Evolutionary conservation across 2,113 vertebrate genomes (phyloP).

Genomic region (Uria lomvia): DNA sequence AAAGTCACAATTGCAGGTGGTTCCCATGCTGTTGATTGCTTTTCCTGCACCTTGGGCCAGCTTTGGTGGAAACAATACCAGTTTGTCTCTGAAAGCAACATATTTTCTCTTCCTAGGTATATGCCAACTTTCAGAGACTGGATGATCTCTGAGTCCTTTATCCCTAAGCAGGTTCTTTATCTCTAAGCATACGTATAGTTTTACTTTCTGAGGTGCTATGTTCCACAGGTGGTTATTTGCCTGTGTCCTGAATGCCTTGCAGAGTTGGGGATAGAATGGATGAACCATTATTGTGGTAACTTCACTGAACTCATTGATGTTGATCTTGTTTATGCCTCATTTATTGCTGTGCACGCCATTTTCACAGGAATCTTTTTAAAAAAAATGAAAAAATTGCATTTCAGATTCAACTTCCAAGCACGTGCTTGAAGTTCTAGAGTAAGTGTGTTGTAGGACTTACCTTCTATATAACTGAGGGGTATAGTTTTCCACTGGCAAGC

Average conservation of each 20-base stretch:
- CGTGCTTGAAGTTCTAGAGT: not conserved
- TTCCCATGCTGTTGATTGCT: not conserved
- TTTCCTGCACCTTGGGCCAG: not conserved
- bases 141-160: not conserved
- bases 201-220: not conserved
- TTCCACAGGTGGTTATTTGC: not conserved
- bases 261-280: not conserved
- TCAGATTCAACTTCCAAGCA: not conserved
- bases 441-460: not conserved
- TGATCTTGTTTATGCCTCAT: not conserved
- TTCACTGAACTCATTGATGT: not conserved
- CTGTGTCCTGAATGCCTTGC: not conserved
- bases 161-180: not conserved
- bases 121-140: not conserved
- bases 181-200: not conserved
- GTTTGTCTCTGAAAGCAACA: not conserved
- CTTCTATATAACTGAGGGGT: not conserved
- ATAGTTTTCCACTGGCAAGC: not conserved
- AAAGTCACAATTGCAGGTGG: not conserved
- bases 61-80: not conserved
- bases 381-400: not conserved
- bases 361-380: not conserved
- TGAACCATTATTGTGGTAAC: not conserved
- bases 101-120: not conserved
- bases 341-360: not conserved